A percentile compares a stretch with the other conserved stretches of the same genome.
phyloP scores from a whole-genome alignment of 2,888 invertebrate species.

The Meteorus cinctellus region DNA sequence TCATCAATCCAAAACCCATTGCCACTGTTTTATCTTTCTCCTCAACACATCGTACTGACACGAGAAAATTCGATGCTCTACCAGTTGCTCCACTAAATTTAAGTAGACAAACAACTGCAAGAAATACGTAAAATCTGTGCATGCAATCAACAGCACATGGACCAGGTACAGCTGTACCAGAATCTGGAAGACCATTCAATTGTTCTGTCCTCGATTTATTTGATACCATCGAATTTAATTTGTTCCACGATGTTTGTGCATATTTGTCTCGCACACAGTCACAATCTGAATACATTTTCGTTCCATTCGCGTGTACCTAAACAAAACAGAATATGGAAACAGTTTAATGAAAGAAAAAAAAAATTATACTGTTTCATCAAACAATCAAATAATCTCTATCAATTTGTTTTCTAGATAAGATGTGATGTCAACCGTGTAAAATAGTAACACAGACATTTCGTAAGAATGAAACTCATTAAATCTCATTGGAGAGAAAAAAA shows the following conservation, averaged over 20 bases:
- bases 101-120: slow-evolving; percentile 76
- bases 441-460: neutral
- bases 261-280: slow-evolving; percentile 71
- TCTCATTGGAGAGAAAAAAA: neutral
- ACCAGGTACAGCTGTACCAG: slow-evolving; percentile 74
- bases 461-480: neutral
- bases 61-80: slow-evolving; percentile 78
- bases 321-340: slow-evolving; percentile 22
- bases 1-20: slow-evolving; percentile 81
- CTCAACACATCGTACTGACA: slow-evolving; percentile 81
- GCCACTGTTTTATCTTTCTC: slow-evolving; percentile 84
- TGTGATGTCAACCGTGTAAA: neutral
- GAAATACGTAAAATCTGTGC: slow-evolving; percentile 75
- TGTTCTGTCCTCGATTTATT: slow-evolving; percentile 11
- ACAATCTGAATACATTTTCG: slow-evolving; percentile 73
- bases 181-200: slow-evolving; percentile 36
- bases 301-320: slow-evolving; percentile 62
- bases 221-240: slow-evolving; percentile 15
- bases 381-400: neutral
- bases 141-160: slow-evolving; percentile 77
- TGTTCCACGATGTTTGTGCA: slow-evolving; percentile 51
- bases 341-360: neutral
- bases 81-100: slow-evolving; percentile 79
- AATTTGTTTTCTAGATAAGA: neutral
- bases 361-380: slow-evolving; percentile 7